Percentiles rank a stretch among this genome's conserved stretches.
Conservation (phyloP, 2,888 invertebrate species). For the Mesorhabditis belari region DNA sequence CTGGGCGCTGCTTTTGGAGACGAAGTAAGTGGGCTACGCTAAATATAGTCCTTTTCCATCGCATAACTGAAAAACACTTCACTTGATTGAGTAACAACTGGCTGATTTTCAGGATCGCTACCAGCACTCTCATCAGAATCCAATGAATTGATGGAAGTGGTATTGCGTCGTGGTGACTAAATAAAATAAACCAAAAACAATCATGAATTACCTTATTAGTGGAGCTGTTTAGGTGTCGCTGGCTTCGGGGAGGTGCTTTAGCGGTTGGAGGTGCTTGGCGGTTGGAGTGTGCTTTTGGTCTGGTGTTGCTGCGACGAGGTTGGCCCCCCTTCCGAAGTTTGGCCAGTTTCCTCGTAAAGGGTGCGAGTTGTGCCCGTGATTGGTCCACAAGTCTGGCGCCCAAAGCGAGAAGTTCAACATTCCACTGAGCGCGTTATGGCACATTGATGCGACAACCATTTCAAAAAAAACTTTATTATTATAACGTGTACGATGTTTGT, state of each 20-base stretch:
- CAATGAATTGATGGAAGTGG: no score
- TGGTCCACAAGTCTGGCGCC: conserved; percentile 28
- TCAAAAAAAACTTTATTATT: no score
- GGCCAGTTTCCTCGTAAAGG: conserved; percentile 34
- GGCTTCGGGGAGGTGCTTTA: neutral
- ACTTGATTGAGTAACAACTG: no score
- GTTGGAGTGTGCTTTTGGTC: neutral
- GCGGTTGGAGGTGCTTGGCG: neutral
- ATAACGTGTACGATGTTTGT: no score
- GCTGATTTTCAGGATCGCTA: neutral
- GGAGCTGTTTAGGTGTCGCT: conserved; percentile 2
- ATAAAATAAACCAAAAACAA: neutral
- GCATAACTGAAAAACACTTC: no score
- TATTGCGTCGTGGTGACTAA: neutral
- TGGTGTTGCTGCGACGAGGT: no score
- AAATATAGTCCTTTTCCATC: neutral
- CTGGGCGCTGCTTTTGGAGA: no score
- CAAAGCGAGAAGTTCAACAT: conserved; percentile 21
- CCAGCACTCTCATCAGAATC: neutral
- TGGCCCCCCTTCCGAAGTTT: conserved; percentile 6
- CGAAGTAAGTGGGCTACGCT: neutral
- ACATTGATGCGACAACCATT: conserved; percentile 18
- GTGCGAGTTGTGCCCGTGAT: conserved; percentile 38
- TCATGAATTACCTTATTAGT: neutral
- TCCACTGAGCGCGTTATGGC: conserved; percentile 34